Conservation (phyloP, 1,140 invertebrate species). For the Eumaeus atala region DNA sequence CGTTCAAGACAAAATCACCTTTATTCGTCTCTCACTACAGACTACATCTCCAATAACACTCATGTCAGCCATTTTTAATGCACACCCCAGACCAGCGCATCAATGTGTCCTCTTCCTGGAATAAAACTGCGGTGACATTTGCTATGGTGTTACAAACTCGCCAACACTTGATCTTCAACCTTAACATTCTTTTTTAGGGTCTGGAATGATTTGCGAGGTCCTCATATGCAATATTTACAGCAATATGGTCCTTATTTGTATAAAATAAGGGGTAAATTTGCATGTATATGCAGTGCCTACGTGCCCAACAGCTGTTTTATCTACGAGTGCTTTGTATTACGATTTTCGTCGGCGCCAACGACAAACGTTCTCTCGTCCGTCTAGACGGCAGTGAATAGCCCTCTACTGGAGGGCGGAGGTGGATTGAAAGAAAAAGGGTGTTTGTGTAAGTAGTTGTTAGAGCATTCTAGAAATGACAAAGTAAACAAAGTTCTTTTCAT, state of each 20-base stretch:
- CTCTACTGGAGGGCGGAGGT: slow-evolving; percentile 17
- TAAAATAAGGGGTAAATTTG: neutral
- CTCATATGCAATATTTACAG: slow-evolving; percentile 11
- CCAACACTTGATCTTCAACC: slow-evolving; percentile 21
- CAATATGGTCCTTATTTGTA: slow-evolving; percentile 18
- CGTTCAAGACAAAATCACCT: slow-evolving; percentile 4
- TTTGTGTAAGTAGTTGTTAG: slow-evolving; percentile 7
- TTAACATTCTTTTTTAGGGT: slow-evolving; percentile 16
- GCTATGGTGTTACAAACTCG: slow-evolving; percentile 26
- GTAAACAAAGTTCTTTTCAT: neutral
- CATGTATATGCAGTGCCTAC: slow-evolving; percentile 16
- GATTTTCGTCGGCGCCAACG: slow-evolving; percentile 41
- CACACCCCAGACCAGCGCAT: slow-evolving; percentile 32
- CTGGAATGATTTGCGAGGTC: slow-evolving; percentile 13
- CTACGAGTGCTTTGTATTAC: slow-evolving; percentile 38
- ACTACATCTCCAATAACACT: neutral
- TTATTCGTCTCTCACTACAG: slow-evolving; percentile 4
- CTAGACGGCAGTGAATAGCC: slow-evolving; percentile 24
- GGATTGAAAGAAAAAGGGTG: slow-evolving; percentile 18
- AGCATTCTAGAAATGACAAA: neutral
- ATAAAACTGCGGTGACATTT: slow-evolving; percentile 34
- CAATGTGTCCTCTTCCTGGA: slow-evolving; percentile 33
- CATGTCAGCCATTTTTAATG: slow-evolving; percentile 29
- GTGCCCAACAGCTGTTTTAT: slow-evolving; percentile 54
- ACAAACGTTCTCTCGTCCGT: slow-evolving; percentile 16